phyloP scores from a whole-genome alignment of 2,113 vertebrate species.

The Monopterus albus region DNA sequence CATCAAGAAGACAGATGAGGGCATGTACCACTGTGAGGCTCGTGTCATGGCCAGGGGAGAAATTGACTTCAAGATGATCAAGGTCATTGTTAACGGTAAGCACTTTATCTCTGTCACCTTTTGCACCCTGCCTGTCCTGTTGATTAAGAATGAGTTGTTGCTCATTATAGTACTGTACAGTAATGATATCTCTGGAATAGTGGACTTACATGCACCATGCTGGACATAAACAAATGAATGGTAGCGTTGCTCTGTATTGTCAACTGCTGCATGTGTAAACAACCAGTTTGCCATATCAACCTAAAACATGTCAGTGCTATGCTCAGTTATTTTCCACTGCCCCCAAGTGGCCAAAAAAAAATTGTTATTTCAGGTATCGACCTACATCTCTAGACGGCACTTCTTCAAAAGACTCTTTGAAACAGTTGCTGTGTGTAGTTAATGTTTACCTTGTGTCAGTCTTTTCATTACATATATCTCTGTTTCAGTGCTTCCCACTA shows the following conservation, averaged over 20 bases:
- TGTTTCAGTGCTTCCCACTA: conserved; percentile 90
- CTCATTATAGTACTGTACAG: background rate
- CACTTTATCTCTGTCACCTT: background rate
- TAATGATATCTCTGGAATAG: too few relatives aligned
- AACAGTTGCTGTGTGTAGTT: background rate
- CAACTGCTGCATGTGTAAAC: too few relatives aligned
- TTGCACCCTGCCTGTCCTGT: background rate
- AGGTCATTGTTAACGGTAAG: conserved; percentile 96
- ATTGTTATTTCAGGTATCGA: too few relatives aligned
- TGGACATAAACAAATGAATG: too few relatives aligned
- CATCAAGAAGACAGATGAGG: conserved; percentile 97
- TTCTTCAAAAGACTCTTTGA: background rate
- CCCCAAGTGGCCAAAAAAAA: too few relatives aligned
- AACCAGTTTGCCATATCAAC: background rate
- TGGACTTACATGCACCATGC: too few relatives aligned
- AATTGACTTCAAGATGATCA: conserved; percentile 93
- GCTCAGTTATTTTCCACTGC: too few relatives aligned
- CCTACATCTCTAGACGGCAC: background rate
- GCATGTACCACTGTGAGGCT: conserved; percentile 93
- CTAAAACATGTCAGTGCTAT: too few relatives aligned
- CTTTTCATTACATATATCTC: background rate
- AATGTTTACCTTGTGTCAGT: background rate
- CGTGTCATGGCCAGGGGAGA: conserved; percentile 94
- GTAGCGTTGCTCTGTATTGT: too few relatives aligned
- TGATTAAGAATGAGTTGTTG: background rate